Conservation (phyloP, 2,113 vertebrate genomes). For the Leiothrix lutea region DNA sequence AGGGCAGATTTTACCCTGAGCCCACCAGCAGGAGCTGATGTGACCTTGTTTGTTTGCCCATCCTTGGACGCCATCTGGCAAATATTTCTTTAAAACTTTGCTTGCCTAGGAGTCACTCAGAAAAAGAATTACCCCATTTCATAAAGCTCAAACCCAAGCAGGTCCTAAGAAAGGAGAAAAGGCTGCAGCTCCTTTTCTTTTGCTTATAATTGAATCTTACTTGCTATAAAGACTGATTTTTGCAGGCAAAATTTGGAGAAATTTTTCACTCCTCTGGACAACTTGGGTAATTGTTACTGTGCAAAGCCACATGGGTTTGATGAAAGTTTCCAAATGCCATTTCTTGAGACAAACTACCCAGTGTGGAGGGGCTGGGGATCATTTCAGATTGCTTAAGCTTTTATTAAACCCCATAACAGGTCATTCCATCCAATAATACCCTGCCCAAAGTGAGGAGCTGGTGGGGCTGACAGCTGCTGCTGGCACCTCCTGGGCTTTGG, state of each 20-base stretch:
- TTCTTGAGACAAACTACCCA: background rate
- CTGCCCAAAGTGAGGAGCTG: background rate
- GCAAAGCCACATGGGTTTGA: slow-evolving; percentile 12
- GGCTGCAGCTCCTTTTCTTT: background rate
- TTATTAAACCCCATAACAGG: background rate
- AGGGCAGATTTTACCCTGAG: background rate
- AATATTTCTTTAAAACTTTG: background rate
- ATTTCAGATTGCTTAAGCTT: background rate
- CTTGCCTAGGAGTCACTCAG: background rate
- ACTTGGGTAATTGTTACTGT: background rate
- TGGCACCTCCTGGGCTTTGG: background rate
- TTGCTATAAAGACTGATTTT: background rate
- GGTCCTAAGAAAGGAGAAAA: background rate
- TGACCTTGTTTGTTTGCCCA: background rate
- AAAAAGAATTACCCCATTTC: background rate
- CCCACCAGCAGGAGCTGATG: background rate
- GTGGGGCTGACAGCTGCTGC: background rate
- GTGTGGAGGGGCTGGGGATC: background rate
- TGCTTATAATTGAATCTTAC: background rate
- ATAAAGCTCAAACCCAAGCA: background rate
- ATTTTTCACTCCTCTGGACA: background rate
- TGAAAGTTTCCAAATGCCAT: slow-evolving; percentile 15
- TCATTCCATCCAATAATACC: background rate
- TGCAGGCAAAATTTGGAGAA: background rate
- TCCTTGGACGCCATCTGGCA: background rate